Evolutionary conservation across 2,113 vertebrate genomes (phyloP).

Genomic region (Corvus moneduloides): DNA sequence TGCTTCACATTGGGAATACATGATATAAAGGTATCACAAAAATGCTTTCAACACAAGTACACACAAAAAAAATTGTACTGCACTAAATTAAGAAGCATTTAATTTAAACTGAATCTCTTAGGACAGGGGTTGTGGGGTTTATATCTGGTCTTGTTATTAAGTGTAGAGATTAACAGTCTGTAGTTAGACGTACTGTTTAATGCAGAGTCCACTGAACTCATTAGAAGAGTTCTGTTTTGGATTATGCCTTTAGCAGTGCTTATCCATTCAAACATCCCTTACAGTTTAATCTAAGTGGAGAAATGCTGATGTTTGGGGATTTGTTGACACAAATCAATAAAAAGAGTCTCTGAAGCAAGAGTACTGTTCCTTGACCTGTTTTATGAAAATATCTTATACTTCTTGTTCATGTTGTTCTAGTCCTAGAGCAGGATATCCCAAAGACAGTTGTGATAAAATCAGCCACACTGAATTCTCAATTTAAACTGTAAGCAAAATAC

Average conservation of each 20-base stretch:
- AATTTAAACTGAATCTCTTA: background rate
- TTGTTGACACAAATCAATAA: background rate
- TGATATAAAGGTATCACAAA: background rate
- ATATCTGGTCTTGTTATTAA: slow-evolving; percentile 16
- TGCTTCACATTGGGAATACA: background rate
- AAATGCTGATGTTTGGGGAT: background rate
- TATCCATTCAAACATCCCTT: slow-evolving; percentile 7
- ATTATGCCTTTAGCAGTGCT: slow-evolving; percentile 41
- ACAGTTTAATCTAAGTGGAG: background rate
- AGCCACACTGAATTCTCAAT: background rate
- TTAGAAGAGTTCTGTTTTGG: slow-evolving; percentile 42
- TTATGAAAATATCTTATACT: background rate
- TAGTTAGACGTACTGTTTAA: background rate
- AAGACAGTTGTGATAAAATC: background rate
- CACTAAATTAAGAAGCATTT: background rate
- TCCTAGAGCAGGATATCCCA: background rate
- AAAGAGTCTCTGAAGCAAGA: background rate
- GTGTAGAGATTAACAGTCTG: background rate
- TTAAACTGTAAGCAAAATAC: background rate
- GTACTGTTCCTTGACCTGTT: background rate
- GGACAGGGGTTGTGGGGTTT: background rate
- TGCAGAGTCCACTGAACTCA: background rate
- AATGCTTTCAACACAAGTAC: background rate
- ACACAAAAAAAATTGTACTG: background rate
- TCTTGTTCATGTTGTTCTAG: background rate